A percentile compares a stretch with the other conserved stretches of the same genome.
These are phyloP conservation scores for Amaurobius ferox DNA, from an alignment of 2,888 invertebrate genomes.

Conservation along the genomic window DNA sequence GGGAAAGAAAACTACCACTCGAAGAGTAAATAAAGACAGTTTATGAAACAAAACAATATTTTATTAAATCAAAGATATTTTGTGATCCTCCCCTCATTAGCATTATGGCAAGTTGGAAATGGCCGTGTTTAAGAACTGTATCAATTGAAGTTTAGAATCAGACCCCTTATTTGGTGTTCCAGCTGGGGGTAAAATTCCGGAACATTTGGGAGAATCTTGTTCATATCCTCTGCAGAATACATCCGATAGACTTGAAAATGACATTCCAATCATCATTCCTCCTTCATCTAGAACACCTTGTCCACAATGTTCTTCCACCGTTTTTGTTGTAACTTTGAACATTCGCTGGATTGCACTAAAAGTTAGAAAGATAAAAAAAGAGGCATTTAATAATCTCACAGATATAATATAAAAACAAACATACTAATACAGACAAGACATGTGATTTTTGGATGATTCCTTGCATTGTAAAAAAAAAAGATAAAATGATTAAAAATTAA, in stretches of 20 bases:
- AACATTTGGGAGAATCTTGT: slow-evolving; percentile 35
- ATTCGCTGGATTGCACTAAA: slow-evolving; percentile 56
- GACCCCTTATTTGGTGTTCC: slow-evolving; percentile 53
- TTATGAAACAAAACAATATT: slow-evolving; percentile 65
- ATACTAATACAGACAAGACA: too few relatives aligned
- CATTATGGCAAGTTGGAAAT: slow-evolving; percentile 50
- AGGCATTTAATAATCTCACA: too few relatives aligned
- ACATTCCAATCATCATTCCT: slow-evolving; percentile 48
- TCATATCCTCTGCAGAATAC: slow-evolving; percentile 66
- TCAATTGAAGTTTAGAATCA: slow-evolving; percentile 59
- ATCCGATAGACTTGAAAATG: slow-evolving; percentile 44
- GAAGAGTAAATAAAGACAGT: background rate
- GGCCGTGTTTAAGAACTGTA: slow-evolving; percentile 60
- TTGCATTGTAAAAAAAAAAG: too few relatives aligned
- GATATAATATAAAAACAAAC: too few relatives aligned
- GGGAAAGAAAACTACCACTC: too few relatives aligned
- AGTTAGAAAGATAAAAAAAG: too few relatives aligned
- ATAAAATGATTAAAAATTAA: too few relatives aligned
- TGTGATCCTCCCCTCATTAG: background rate
- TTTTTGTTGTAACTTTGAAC: slow-evolving; percentile 29
- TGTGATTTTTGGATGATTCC: too few relatives aligned
- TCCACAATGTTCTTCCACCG: slow-evolving; percentile 50
- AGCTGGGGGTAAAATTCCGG: slow-evolving; percentile 34
- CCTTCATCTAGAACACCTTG: slow-evolving; percentile 49
- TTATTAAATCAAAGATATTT: slow-evolving; percentile 47